These are phyloP conservation scores for Tetropium fuscum DNA, from an alignment of 2,888 invertebrate genomes.

Conservation along the genomic window DNA sequence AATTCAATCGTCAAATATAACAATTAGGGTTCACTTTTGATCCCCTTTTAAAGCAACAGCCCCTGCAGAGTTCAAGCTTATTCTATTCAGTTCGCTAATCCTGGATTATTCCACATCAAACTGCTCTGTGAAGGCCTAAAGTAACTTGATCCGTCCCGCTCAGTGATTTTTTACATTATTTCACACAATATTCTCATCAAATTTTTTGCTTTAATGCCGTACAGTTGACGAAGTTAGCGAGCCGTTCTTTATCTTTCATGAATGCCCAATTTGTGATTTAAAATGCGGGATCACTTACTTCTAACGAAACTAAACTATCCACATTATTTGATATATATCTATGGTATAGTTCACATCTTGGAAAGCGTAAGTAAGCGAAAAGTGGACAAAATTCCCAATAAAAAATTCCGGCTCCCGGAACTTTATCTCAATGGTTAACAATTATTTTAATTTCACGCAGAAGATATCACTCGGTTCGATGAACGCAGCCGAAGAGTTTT, in stretches of 20 bases:
- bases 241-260: background rate
- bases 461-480: too few relatives aligned
- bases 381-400: too few relatives aligned
- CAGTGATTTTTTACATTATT: conserved; percentile 28
- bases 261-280: background rate
- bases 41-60: conserved; percentile 17
- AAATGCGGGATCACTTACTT: too few relatives aligned
- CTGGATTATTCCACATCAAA: conserved; percentile 43
- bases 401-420: too few relatives aligned
- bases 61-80: conserved; percentile 28
- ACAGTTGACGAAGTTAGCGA: background rate
- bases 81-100: conserved; percentile 42
- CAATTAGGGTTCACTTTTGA: conserved; percentile 16
- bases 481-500: too few relatives aligned
- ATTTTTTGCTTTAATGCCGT: conserved; percentile 9
- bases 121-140: conserved; percentile 30
- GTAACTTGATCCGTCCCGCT: conserved; percentile 39
- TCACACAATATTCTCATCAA: conserved; percentile 24
- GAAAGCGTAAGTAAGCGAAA: too few relatives aligned
- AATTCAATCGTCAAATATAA: conserved; percentile 24
- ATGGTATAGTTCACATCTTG: too few relatives aligned
- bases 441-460: too few relatives aligned
- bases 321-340: too few relatives aligned
- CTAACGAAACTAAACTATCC: too few relatives aligned
- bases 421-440: too few relatives aligned